Base-by-base conservation (phyloP, 2,888 invertebrate species). In the Synergus itoensis region DNA sequence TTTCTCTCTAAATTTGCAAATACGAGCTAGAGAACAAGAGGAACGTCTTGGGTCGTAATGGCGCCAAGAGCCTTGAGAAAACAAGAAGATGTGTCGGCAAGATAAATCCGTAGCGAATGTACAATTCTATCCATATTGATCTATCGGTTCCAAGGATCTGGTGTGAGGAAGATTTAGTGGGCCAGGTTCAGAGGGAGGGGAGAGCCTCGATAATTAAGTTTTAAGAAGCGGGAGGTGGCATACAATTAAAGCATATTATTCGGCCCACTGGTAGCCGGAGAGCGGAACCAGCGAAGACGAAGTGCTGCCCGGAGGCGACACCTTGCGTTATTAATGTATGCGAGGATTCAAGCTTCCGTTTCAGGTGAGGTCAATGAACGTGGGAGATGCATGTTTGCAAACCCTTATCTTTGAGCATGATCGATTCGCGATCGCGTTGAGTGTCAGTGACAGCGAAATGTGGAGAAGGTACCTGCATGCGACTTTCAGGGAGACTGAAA, bases 261-360 rank as follows among this genome's bases (percentile, higher is more conserved):
- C 82, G 82, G 84, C 84, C 85, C 79, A 83, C 83, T 83, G 84
- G 86, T 85, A 86, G 86, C 82, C 45, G 81, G 79, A 85, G 85
- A 84, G 79, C 85, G 80, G 77, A 82, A 81, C 78, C 81, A 78
- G 83, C 87, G 88, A 92, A 92, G 91, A 92, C 91, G 89, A 91
- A 92, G 90, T 89, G 90, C 86, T 91, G 91, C 90, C 92, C 91
- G 89, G 90, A 87, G 92, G 92, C 90, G 92, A 92, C 92, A 92
- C 85, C 89, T 87, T 86, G 87, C 86, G 88, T 92, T 92, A 92
- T 92, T 92, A 92, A 92, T 91, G 90, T 89, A 89, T 88, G 89
- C 90, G 90, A 86, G 86, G 87, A 89, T 89, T 88, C 87, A 85
- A 87, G 92, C 92, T 91, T 91, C 91, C 87, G 91, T 91, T 88